A percentile compares a stretch with the other conserved stretches of the same genome.
Evolutionary conservation across 2,113 vertebrate species (phyloP).

Genomic region (Vulpes vulpes): DNA sequence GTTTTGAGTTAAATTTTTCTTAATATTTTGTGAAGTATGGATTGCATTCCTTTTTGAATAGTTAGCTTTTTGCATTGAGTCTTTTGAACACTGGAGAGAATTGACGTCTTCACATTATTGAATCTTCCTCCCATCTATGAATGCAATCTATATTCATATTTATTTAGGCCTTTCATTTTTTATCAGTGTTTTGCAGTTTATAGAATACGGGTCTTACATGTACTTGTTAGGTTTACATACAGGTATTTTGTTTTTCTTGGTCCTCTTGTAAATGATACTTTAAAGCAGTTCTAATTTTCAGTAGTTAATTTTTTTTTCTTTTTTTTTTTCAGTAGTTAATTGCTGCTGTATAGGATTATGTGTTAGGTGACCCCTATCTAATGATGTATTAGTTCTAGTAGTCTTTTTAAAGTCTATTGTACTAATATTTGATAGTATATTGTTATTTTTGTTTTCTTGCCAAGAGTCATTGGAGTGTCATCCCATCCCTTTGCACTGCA

Average conservation of each 20-base stretch:
- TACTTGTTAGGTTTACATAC: neutral
- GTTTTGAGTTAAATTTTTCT: constrained; percentile 12
- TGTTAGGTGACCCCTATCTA: neutral
- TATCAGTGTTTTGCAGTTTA: neutral
- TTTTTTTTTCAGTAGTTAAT: neutral
- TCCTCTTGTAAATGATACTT: neutral
- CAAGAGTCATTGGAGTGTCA: neutral
- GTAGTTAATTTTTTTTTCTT: neutral
- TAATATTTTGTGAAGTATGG: neutral
- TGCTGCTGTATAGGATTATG: neutral
- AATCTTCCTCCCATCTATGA: neutral
- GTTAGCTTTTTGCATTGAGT: neutral
- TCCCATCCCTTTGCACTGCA: neutral
- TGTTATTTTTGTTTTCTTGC: neutral
- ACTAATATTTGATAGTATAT: neutral
- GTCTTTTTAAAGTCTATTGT: neutral
- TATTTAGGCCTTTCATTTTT: neutral
- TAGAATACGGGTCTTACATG: neutral
- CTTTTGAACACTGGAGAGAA: neutral
- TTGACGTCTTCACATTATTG: neutral
- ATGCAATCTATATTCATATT: neutral
- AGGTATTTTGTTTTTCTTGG: neutral
- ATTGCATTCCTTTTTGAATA: neutral
- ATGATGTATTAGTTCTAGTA: neutral
- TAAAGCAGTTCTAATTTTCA: neutral